Percentiles rank a stretch among this genome's conserved stretches.
Evolutionary conservation across 2,888 invertebrate species (phyloP).

Genomic region (Calliphora vomitoria): DNA sequence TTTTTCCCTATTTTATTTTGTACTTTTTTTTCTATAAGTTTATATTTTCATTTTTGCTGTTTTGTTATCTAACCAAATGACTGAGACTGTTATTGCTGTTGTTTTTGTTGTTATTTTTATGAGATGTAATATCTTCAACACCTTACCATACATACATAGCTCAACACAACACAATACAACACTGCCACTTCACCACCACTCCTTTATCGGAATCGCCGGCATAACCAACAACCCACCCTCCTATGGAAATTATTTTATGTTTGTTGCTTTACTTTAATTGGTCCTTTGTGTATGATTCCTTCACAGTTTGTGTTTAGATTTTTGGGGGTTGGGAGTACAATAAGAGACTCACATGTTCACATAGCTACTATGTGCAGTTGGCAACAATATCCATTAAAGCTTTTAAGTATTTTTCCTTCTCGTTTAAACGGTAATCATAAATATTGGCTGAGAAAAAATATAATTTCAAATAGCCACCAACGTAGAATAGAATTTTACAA

Average conservation of each 20-base stretch:
- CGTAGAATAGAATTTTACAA: too few species aligned
- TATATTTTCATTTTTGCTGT: conserved; percentile 13
- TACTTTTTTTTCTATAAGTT: conserved; percentile 8
- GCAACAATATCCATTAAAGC: conserved; percentile 38
- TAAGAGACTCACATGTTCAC: conserved; percentile 28
- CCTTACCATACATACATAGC: conserved; percentile 25
- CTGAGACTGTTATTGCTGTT: conserved; percentile 26
- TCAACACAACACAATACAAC: background rate
- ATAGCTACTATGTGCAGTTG: conserved; percentile 21
- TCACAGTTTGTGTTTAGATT: conserved; percentile 1
- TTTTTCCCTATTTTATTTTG: conserved; percentile 18
- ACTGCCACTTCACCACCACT: background rate
- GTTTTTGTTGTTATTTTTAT: conserved; percentile 55
- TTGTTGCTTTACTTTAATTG: conserved; percentile 72
- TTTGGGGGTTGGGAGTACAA: background rate
- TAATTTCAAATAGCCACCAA: background rate
- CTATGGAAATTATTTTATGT: conserved; percentile 55
- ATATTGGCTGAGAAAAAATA: conserved; percentile 8
- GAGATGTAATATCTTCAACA: conserved; percentile 61
- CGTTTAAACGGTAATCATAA: conserved; percentile 21
- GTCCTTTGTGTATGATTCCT: conserved; percentile 70
- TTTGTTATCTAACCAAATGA: conserved; percentile 47
- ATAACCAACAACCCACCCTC: conserved; percentile 1
- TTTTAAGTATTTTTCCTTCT: conserved; percentile 25
- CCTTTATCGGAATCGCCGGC: background rate